Percentiles rank a stretch among this genome's conserved stretches.
Evolutionary conservation across 1,140 invertebrate species (phyloP).

Genomic region (Formica exsecta): DNA sequence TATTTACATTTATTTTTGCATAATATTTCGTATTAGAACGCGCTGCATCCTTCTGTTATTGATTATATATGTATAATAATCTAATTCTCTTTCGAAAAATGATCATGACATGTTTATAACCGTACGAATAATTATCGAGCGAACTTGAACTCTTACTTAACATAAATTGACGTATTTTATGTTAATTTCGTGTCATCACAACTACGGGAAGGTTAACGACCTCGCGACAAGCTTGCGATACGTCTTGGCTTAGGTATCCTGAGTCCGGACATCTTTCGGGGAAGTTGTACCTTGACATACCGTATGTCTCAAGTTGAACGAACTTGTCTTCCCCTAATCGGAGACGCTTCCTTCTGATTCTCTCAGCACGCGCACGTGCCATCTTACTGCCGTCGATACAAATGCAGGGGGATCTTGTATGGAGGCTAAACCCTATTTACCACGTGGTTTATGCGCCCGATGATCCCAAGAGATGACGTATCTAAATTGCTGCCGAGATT

Average conservation of each 20-base stretch:
- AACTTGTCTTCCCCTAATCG: constrained; percentile 57
- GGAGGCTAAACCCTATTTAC: constrained; percentile 45
- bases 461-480: constrained; percentile 54
- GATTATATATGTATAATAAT: too few relatives aligned
- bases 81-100: too few relatives aligned
- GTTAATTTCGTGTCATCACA: not conserved
- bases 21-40: too few relatives aligned
- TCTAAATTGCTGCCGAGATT: constrained; percentile 51
- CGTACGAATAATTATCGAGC: too few relatives aligned
- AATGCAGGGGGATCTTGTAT: constrained; percentile 28
- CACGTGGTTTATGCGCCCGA: constrained; percentile 56
- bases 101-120: too few relatives aligned
- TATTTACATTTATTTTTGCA: too few relatives aligned
- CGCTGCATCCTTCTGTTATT: too few relatives aligned
- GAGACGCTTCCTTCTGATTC: constrained; percentile 56
- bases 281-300: not conserved
- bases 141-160: not conserved
- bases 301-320: constrained; percentile 69
- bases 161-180: not conserved
- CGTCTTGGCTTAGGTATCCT: not conserved
- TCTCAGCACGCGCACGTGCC: constrained; percentile 60
- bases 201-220: not conserved
- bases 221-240: not conserved
- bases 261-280: not conserved
- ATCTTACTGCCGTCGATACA: not conserved